phyloP scores from a whole-genome alignment of 2,113 vertebrate genomes.

The Lanius ludovicianus region DNA sequence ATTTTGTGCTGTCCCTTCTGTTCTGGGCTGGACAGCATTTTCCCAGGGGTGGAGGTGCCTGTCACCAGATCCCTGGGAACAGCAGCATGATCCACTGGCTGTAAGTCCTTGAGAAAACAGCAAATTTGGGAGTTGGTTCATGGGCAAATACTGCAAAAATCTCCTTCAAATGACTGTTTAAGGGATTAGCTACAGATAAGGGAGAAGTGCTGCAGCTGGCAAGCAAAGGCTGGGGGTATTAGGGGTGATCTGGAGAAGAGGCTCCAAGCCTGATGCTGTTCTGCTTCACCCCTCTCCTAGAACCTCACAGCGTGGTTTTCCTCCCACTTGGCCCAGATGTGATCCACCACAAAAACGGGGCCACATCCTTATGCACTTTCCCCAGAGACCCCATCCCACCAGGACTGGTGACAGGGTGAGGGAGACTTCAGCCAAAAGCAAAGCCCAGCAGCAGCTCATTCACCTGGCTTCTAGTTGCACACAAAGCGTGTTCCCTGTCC shows the following conservation, averaged over 20 bases:
- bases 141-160: neutral
- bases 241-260: neutral
- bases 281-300: neutral
- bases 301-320: neutral
- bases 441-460: neutral
- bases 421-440: neutral
- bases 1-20: neutral
- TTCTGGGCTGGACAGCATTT: slow-evolving; percentile 3
- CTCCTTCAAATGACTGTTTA: neutral
- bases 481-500: neutral
- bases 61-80: neutral
- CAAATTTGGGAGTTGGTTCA: neutral
- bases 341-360: neutral
- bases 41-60: slow-evolving; percentile 9
- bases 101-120: slow-evolving; percentile 16
- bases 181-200: neutral
- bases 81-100: neutral
- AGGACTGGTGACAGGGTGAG: neutral
- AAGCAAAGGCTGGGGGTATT: neutral
- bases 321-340: neutral
- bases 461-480: neutral
- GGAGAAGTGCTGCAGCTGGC: neutral
- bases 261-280: neutral
- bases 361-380: neutral
- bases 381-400: neutral